Percentiles rank a stretch among this genome's conserved stretches.
Evolutionary conservation across 1,140 invertebrate genomes (phyloP).

Genomic region (Bemisia tabaci): DNA sequence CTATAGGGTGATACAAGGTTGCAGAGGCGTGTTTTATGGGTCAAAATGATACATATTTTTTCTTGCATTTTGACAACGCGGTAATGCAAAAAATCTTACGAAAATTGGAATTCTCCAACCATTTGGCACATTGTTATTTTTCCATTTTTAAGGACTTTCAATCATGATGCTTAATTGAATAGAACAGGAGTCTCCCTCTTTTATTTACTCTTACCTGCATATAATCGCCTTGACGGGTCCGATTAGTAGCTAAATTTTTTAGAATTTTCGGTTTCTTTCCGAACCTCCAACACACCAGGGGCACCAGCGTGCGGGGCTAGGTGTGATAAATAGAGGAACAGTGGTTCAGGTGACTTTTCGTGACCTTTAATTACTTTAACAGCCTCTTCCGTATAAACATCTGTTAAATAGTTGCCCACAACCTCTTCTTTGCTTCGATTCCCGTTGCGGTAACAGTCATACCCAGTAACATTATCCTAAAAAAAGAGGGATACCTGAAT

Average conservation of each 20-base stretch:
- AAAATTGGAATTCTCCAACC: not conserved
- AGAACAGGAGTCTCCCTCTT: not conserved
- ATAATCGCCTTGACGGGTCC: conserved; percentile 53
- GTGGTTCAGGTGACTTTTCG: conserved; percentile 33
- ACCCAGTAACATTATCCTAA: conserved; percentile 1
- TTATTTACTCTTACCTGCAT: conserved; percentile 45
- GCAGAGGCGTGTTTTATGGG: too few species aligned
- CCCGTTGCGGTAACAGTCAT: conserved; percentile 19
- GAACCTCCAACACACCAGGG: conserved; percentile 54
- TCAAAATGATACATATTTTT: too few species aligned
- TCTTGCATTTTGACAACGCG: too few species aligned
- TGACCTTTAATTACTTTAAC: conserved; percentile 38
- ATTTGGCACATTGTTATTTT: not conserved
- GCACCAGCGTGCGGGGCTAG: conserved; percentile 62
- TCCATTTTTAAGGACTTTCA: not conserved
- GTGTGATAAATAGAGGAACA: conserved; percentile 70
- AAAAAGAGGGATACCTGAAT: not conserved
- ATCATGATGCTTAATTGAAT: not conserved
- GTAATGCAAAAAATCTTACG: too few species aligned
- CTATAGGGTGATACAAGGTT: too few species aligned
- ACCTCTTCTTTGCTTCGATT: conserved; percentile 23
- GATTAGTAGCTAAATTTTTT: conserved; percentile 58
- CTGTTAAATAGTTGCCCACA: conserved; percentile 38
- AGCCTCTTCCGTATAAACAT: conserved; percentile 40
- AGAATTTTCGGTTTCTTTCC: conserved; percentile 46